Conservation (phyloP, 2,888 invertebrate species). For the Gibbula magus region DNA sequence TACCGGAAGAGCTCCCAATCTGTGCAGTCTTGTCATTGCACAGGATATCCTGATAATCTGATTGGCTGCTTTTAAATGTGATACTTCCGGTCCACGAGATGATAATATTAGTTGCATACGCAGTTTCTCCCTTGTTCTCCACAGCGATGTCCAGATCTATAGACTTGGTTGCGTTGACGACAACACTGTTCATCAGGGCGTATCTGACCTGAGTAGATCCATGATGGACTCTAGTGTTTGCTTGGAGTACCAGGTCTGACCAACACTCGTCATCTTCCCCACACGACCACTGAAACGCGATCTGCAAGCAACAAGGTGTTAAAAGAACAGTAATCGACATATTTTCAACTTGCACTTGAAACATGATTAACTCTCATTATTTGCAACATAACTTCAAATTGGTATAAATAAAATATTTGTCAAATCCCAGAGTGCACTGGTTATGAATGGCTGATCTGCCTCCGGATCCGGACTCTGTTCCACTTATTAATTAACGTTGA, state of each 20-base stretch:
- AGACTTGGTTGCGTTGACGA: conserved; percentile 6
- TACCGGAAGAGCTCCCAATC: too few relatives aligned
- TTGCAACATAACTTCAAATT: too few relatives aligned
- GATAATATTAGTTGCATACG: neutral
- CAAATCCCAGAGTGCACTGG: too few relatives aligned
- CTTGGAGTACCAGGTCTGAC: neutral
- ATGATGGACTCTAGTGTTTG: neutral
- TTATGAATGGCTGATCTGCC: too few relatives aligned
- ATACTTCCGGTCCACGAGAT: conserved; percentile 12
- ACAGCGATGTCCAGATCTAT: neutral
- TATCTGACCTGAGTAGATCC: neutral
- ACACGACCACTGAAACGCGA: conserved; percentile 8
- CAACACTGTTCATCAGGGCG: neutral
- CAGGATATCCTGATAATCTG: neutral
- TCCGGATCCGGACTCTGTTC: too few relatives aligned
- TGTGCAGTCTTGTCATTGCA: neutral
- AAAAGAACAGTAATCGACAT: too few relatives aligned
- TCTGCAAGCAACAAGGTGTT: neutral
- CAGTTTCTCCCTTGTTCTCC: conserved; percentile 6
- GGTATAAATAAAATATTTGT: too few relatives aligned
- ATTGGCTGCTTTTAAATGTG: neutral
- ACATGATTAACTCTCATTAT: too few relatives aligned
- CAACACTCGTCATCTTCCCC: conserved; percentile 17
- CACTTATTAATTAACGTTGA: too few relatives aligned
- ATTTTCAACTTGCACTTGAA: too few relatives aligned